phyloP scores from a whole-genome alignment of 2,797 vertebrate genomes.

The Xiphorhynchus erythropygius region DNA sequence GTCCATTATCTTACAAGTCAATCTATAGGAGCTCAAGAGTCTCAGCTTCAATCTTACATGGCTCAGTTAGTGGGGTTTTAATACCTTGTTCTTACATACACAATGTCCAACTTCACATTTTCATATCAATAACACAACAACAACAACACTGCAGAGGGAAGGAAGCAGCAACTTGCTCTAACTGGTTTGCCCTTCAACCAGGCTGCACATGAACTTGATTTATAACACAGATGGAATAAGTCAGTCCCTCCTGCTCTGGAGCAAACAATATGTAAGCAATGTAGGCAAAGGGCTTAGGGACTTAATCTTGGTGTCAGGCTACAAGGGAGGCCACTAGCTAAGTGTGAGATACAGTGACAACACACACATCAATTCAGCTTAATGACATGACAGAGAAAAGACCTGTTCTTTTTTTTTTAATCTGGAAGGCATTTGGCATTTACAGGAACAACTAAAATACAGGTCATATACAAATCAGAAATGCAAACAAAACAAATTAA shows the following conservation, averaged over 20 bases:
- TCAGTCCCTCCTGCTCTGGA: background rate
- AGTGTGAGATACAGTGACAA: background rate
- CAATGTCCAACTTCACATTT: background rate
- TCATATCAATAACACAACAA: background rate
- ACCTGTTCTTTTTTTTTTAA: background rate
- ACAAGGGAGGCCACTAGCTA: background rate
- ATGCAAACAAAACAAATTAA: background rate
- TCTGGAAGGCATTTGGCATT: background rate
- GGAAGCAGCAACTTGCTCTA: background rate
- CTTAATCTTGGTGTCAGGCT: background rate
- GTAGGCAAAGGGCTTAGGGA: background rate
- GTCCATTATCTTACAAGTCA: background rate
- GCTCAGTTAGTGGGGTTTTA: accelerated
- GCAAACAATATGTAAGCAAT: background rate
- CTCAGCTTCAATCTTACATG: background rate
- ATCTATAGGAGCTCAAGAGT: background rate
- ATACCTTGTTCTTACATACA: background rate
- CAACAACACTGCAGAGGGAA: background rate
- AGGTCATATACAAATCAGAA: background rate
- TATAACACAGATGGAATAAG: background rate
- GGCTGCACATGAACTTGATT: background rate
- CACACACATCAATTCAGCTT: background rate
- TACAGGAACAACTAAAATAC: background rate
- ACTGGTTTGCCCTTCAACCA: background rate
- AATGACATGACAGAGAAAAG: background rate